A percentile compares a stretch with the other conserved stretches of the same genome.
Conservation (phyloP, 64 coral and sea anemone genomes). For the Montipora foliosa region DNA sequence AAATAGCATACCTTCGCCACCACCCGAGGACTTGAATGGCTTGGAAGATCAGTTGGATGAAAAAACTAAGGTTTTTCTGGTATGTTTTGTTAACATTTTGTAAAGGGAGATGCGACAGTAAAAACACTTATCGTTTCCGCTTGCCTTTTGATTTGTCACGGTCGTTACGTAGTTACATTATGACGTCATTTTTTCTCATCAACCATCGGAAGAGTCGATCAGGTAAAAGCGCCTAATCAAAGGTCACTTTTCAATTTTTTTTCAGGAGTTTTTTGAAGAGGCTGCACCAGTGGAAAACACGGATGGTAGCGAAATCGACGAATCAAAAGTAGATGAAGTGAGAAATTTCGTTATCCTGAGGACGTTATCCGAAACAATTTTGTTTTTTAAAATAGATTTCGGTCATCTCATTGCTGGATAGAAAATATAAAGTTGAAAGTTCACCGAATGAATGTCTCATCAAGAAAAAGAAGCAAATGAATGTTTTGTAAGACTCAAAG, state of each 20-base stretch:
- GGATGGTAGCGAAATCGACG: not conserved
- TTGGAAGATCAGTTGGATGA: not conserved
- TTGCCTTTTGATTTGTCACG: too few species aligned
- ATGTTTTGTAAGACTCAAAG: too few species aligned
- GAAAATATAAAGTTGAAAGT: too few species aligned
- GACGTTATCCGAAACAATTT: not conserved
- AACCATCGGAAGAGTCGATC: too few species aligned
- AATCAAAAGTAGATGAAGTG: slow-evolving; percentile 13
- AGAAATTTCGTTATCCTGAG: not conserved
- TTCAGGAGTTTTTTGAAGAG: not conserved
- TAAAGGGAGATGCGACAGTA: too few species aligned
- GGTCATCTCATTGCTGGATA: too few species aligned
- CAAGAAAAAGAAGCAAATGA: too few species aligned
- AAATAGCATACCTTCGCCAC: not conserved
- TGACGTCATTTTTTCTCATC: too few species aligned
- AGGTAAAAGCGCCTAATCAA: too few species aligned
- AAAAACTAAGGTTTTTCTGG: not conserved
- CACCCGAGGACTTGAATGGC: not conserved
- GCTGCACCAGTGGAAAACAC: not conserved
- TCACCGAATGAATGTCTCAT: too few species aligned
- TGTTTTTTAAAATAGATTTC: not conserved
- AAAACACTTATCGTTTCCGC: too few species aligned
- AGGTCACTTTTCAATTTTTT: not conserved
- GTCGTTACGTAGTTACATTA: not conserved
- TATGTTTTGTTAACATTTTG: not conserved